Evolutionary conservation across 2,888 invertebrate species (phyloP).

Genomic region (Malthinus seriepunctatus): DNA sequence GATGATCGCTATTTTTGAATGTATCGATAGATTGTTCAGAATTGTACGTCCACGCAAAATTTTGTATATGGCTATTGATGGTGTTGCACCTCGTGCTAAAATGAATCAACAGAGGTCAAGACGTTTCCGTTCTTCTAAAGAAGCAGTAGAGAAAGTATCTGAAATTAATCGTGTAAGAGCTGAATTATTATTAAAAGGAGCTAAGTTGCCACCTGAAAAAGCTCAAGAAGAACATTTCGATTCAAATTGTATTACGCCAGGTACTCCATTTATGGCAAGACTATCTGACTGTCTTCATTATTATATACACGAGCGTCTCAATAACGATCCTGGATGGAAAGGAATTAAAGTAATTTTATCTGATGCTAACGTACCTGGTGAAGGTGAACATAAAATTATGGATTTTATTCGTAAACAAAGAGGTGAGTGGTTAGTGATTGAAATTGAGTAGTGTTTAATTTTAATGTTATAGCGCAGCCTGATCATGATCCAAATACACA

Average conservation of each 20-base stretch:
- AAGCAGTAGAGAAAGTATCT: slow-evolving; percentile 83
- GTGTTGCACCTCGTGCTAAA: slow-evolving; percentile 97
- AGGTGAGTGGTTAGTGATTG: slow-evolving; percentile 56
- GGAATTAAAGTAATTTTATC: slow-evolving; percentile 94
- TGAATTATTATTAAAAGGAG: slow-evolving; percentile 73
- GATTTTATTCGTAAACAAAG: slow-evolving; percentile 96
- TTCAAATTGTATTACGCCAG: slow-evolving; percentile 99
- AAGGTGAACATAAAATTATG: slow-evolving; percentile 99
- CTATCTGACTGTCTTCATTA: slow-evolving; percentile 84
- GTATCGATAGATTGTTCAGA: slow-evolving; percentile 92
- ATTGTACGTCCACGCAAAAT: slow-evolving; percentile 92
- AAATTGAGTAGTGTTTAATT: slow-evolving; percentile 4
- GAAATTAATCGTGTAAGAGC: slow-evolving; percentile 81
- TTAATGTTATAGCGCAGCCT: slow-evolving; percentile 69
- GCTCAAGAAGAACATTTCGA: slow-evolving; percentile 94
- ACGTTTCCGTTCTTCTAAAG: slow-evolving; percentile 95
- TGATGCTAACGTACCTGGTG: slow-evolving; percentile 97
- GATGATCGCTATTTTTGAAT: slow-evolving; percentile 99
- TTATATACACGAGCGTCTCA: slow-evolving; percentile 86
- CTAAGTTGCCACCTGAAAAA: slow-evolving; percentile 82
- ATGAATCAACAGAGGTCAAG: slow-evolving; percentile 99
- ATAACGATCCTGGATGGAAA: slow-evolving; percentile 94
- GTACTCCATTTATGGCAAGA: slow-evolving; percentile 97
- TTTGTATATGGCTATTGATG: slow-evolving; percentile 99
- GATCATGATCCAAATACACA: slow-evolving; percentile 98